Base-by-base conservation (phyloP, 1,140 invertebrate genomes). In the Drosophila nigrodunni region DNA sequence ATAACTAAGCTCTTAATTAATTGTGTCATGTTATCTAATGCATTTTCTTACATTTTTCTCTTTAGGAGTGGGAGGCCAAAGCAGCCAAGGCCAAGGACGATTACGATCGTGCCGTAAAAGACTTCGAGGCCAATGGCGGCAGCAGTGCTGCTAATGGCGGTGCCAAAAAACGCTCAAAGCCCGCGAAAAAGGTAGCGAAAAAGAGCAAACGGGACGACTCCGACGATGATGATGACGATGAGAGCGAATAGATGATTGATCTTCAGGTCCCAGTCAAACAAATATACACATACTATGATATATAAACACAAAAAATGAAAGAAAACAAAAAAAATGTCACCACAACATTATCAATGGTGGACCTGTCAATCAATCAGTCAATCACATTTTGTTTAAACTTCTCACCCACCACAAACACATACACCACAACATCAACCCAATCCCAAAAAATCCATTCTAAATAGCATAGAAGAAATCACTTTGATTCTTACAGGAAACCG, bases 51-150 rank as follows among this genome's bases (percentile, higher is more conserved):
- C 18, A 1, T 25, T 39, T 50, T 52, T 61, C 64, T 59, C 13
- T 44, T 37, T 80, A 97, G 96, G 96, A 98, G 94, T 99, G 97
- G 96, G 98, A 99, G 91, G 94, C 96, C 46, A 97, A 97, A 92
- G 96, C 96, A 1, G 94, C 93, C 18, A 96, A 97, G 91, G 94
- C 95, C 0, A 98, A 98, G 93, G 96, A 97, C 89, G 95, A 97
- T 65, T 99, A 99, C 91, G 94, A 95, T 52, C 93, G 95, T 80
- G 96, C 96, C 0, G 98, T 99, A 95, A 96, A 96, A 83, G 97
- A 97, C 86, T 99, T 98, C 92, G 95, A 96, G 90, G 95, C 95
- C 9, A 95, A 94, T 65, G 96, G 96, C 43, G 94, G 95, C 44
- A 93, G 93, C 71, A 69, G 64, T 71, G 74, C 80, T 59, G 62